Evolutionary conservation across 2,888 invertebrate species (phyloP), one percentile per base, ranked within the genome.

Genomic region (Danaus chrysippus): DNA sequence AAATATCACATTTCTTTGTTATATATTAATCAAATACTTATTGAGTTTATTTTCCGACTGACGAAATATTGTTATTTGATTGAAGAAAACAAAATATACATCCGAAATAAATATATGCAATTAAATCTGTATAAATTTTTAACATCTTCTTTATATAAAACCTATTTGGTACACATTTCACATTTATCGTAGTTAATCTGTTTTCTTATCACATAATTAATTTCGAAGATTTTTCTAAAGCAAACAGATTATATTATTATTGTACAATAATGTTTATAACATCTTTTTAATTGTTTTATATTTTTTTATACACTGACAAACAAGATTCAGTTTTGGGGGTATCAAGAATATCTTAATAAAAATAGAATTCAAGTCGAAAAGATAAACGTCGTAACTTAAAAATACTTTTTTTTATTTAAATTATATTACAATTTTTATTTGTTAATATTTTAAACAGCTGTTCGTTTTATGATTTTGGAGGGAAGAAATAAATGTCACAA

Each of bases 201-300:
- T 17, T 17, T 49, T 49, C 3, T 15, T 49, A 17, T 13, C 17
- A 17, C 15, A 6, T 15, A 17, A 57, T 49, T 58, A 54, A 64
- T 42, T 52, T n/a, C 19, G 55, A 49, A 44, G 49, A 54, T 55
- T 54, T 46, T 58, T 61, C 43, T 43, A 52, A 55, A 15, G 34
- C 55, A 15, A 49, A 58, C 60, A 57, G 12, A 57, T 58, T 44
- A 56, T 43, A 2, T 17, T 53, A 44, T 44, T 55, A 52, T 54
- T 34, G 17, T 53, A 49, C 42, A 42, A 19, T 13, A 57, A 63
- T 61, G 58, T 52, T 58, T 64, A 64, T 58, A 58, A 54, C 42
- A 59, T 58, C 58, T 49, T 57, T 57, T 64, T 56, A 55, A 52
- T 58, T 52, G 41, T 49, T 17, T 15, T 15, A 59, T 43, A 10